These are phyloP conservation scores for Onychomys torridus DNA, from an alignment of 2,797 vertebrate genomes.

Conservation along the genomic window DNA sequence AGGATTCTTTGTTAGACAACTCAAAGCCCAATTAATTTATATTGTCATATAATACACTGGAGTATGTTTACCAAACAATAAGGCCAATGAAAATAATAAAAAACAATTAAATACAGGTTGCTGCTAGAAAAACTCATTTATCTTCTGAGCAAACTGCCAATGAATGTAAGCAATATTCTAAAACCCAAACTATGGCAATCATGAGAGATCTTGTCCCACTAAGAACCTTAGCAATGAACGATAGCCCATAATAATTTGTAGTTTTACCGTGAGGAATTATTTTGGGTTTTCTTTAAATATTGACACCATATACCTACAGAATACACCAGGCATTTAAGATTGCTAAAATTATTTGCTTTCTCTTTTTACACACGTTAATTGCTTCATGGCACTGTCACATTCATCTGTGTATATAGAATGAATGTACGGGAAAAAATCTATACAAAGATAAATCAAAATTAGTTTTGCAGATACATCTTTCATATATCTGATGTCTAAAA, in stretches of 20 bases:
- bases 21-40: slow-evolving; percentile 50
- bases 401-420: slow-evolving; percentile 20
- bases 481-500: background rate
- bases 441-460: slow-evolving; percentile 24
- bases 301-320: background rate
- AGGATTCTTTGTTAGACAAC: slow-evolving; percentile 32
- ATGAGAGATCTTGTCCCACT: background rate
- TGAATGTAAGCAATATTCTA: slow-evolving; percentile 48
- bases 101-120: slow-evolving; percentile 48
- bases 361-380: slow-evolving; percentile 48
- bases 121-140: slow-evolving; percentile 53
- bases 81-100: slow-evolving; percentile 49
- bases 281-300: background rate
- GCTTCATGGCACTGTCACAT: background rate
- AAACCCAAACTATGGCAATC: background rate
- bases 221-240: slow-evolving; percentile 19
- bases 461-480: slow-evolving; percentile 9
- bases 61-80: slow-evolving; percentile 38
- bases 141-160: slow-evolving; percentile 37
- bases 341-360: background rate
- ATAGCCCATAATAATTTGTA: background rate
- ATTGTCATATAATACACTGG: background rate
- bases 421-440: background rate
- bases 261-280: background rate
- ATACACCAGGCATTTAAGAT: background rate